Base-by-base conservation (phyloP, 2,797 vertebrate species). In the Sebastes jordani region DNA sequence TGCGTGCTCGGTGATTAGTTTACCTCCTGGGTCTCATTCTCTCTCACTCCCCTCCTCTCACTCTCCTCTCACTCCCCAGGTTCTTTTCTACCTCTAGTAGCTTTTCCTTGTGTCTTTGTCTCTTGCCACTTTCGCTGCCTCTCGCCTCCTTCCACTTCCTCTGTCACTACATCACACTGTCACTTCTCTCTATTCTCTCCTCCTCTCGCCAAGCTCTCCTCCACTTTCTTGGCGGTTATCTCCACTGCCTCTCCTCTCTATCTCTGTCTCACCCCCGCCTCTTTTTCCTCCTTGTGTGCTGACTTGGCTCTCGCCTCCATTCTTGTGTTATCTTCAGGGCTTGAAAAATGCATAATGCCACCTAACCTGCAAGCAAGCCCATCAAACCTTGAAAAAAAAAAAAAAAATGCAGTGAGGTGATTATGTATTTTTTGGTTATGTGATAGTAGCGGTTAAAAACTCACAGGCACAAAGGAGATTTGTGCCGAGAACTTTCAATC, bases 1-100 rank as follows among this genome's bases (percentile, higher is more conserved):
- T 95, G 96, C 90, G 89, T 94, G 93, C 93, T 95, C 91, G 72
- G 93, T 96, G 95, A 96, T 96, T 95, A 96, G 94, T 95, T 96
- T 96, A 96, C 94, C 95, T 95, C 93, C 90, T 86, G 91, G 92
- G 89, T 95, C 91, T 93, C 91, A 89, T 91, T 93, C 86, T 90
- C 84, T 87, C 88, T 90, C 87, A 76, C 89, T 77, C 84, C 84
- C 84, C 74, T 76, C 79, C 83, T 64, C 78, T 74, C 81, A 72
- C 85, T 86, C 86, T 75, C 82, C 75, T 80, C 86, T 87, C 83
- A 85, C 90, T 90, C 86, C 75, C 76, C 84, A 71, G 79, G 81
- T 88, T 81, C 87, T 78, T 76, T 68, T 74, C 80, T 73, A 83
- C 84, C 71, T 86, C 86, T 75, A 6, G 72, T 83, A 66, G 81